Percentiles rank a stretch among this genome's conserved stretches.
Evolutionary conservation across 2,888 invertebrate species (phyloP).

Genomic region (Tenthredo mesomela): DNA sequence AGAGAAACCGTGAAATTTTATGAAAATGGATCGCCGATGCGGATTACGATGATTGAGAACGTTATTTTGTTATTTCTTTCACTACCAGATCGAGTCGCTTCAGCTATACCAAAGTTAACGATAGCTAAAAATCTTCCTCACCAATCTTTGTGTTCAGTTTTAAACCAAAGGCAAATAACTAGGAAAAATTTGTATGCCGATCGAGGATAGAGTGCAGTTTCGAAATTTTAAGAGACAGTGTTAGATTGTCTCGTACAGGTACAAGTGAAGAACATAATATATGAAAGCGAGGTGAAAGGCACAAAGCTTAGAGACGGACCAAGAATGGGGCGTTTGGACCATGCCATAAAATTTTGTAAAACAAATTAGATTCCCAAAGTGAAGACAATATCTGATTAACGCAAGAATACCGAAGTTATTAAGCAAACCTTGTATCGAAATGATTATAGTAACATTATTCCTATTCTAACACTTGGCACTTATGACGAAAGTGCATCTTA

Average conservation of each 20-base stretch:
- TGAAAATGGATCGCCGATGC: neutral
- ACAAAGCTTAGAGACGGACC: constrained; percentile 19
- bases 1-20: constrained; percentile 4
- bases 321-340: constrained; percentile 41
- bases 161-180: neutral
- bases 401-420: neutral
- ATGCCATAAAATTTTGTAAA: neutral
- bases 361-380: constrained; percentile 12
- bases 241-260: constrained; percentile 24
- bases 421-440: neutral
- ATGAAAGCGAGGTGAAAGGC: constrained; percentile 49
- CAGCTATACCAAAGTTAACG: neutral
- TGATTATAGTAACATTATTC: neutral
- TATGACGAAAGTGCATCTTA: neutral
- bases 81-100: neutral
- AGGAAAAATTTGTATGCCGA: constrained; percentile 44
- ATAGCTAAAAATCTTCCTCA: neutral
- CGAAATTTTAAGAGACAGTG: constrained; percentile 32
- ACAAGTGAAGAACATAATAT: constrained; percentile 21
- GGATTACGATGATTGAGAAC: neutral
- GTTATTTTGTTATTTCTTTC: neutral
- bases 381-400: neutral
- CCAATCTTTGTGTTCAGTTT: neutral
- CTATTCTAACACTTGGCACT: neutral
- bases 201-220: constrained; percentile 17